Percentiles rank a stretch among this genome's conserved stretches.
Evolutionary conservation across 2,797 vertebrate species (phyloP).

Genomic region (Linurgus olivaceus): DNA sequence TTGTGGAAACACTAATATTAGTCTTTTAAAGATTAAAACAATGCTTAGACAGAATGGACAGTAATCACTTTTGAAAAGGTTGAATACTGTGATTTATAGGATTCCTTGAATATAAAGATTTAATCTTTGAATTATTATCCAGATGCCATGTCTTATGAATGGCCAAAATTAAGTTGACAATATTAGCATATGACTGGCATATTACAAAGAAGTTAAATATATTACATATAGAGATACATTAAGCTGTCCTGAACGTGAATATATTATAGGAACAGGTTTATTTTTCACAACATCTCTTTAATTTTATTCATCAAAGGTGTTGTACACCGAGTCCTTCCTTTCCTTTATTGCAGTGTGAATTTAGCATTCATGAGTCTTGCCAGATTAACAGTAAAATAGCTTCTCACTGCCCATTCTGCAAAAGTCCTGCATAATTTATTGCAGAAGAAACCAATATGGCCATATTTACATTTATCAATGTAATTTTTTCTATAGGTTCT

Average conservation of each 20-base stretch:
- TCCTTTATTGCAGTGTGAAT: not conserved
- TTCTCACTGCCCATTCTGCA: not conserved
- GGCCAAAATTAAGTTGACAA: slow-evolving; percentile 18
- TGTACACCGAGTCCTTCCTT: rapidly evolving
- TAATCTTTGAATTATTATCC: slow-evolving; percentile 22
- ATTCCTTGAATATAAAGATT: slow-evolving; percentile 38
- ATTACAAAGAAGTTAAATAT: not conserved
- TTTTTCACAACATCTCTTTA: not conserved
- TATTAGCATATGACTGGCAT: not conserved
- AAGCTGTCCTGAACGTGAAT: not conserved
- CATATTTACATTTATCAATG: not conserved
- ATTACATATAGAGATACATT: not conserved
- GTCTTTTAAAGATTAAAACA: slow-evolving; percentile 59
- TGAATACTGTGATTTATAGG: slow-evolving; percentile 56
- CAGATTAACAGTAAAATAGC: slow-evolving; percentile 16
- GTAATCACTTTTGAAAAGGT: slow-evolving; percentile 53
- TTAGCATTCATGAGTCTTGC: not conserved
- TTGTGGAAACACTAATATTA: slow-evolving; percentile 19
- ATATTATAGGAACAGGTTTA: not conserved
- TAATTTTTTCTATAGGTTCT: not conserved
- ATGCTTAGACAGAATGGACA: slow-evolving; percentile 31
- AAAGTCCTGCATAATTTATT: slow-evolving; percentile 3
- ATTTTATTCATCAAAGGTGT: not conserved
- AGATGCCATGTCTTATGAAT: slow-evolving; percentile 29
- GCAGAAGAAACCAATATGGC: not conserved